Evolutionary conservation across 2,888 invertebrate genomes (phyloP).

Genomic region (Trissolcus brochymenae): DNA sequence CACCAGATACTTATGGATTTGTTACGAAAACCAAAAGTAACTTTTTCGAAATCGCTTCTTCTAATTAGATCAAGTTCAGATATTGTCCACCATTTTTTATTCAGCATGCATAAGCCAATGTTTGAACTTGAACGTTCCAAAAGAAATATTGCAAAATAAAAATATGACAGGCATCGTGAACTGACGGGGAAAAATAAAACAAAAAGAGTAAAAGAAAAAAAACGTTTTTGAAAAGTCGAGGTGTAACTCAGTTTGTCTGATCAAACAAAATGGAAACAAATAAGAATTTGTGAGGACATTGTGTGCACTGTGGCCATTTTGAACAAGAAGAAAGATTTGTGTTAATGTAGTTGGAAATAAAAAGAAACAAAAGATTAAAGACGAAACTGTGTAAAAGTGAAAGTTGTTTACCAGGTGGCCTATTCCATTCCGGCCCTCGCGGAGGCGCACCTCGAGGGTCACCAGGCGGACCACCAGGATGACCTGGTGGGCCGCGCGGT

Average conservation of each 20-base stretch:
- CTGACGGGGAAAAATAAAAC: background rate
- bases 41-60: too few species aligned
- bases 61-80: too few species aligned
- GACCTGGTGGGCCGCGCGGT: constrained; percentile 77
- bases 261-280: background rate
- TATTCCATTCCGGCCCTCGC: constrained; percentile 83
- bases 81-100: too few species aligned
- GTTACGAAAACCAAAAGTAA: too few species aligned
- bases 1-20: too few species aligned
- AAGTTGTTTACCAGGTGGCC: constrained; percentile 79
- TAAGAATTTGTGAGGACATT: background rate
- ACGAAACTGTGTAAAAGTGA: background rate
- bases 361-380: background rate
- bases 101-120: too few species aligned
- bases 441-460: constrained; percentile 79
- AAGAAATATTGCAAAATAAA: too few species aligned
- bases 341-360: too few species aligned
- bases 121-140: too few species aligned
- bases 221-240: constrained; percentile 41
- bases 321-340: background rate
- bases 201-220: constrained; percentile 17
- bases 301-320: constrained; percentile 6
- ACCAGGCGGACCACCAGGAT: constrained; percentile 80
- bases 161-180: too few species aligned
- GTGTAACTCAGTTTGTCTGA: constrained; percentile 7